Conservation (phyloP, 2,113 vertebrate species). For the Rutilus rutilus region DNA sequence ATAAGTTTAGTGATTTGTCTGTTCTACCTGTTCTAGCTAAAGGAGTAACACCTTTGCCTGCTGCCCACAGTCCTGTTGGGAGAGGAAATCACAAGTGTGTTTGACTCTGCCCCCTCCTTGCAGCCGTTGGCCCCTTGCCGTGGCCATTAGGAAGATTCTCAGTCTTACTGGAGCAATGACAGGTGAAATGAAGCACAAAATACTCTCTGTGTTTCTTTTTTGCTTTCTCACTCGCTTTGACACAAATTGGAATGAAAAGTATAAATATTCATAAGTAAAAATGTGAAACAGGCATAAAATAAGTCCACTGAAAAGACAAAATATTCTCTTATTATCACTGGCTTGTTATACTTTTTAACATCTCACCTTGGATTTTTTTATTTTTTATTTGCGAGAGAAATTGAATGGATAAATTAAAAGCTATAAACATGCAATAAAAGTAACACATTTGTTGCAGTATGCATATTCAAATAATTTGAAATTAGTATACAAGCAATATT, state of each 20-base stretch:
- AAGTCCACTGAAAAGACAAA: neutral
- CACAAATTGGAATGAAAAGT: neutral
- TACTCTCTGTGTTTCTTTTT: neutral
- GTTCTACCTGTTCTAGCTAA: neutral
- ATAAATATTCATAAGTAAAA: constrained; percentile 1
- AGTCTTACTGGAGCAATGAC: constrained; percentile 45
- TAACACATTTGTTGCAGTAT: neutral
- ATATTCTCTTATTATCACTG: neutral
- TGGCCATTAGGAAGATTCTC: constrained; percentile 56
- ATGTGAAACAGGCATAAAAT: neutral
- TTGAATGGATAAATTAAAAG: too few relatives aligned
- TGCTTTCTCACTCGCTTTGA: constrained; percentile 22
- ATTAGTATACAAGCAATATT: neutral
- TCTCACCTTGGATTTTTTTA: too few relatives aligned
- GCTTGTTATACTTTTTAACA: neutral
- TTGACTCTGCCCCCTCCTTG: constrained; percentile 30
- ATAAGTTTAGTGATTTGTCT: neutral
- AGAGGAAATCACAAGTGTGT: constrained; percentile 3
- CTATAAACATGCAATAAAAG: neutral
- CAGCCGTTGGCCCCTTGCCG: constrained; percentile 20
- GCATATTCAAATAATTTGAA: neutral
- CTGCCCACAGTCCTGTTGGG: constrained; percentile 8
- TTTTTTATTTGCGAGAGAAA: too few relatives aligned
- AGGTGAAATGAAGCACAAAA: constrained; percentile 60
- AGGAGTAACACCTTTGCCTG: neutral